Percentiles rank a stretch among this genome's conserved stretches.
Evolutionary conservation across 2,888 invertebrate species (phyloP).

Genomic region (Adelognathus sp.): DNA sequence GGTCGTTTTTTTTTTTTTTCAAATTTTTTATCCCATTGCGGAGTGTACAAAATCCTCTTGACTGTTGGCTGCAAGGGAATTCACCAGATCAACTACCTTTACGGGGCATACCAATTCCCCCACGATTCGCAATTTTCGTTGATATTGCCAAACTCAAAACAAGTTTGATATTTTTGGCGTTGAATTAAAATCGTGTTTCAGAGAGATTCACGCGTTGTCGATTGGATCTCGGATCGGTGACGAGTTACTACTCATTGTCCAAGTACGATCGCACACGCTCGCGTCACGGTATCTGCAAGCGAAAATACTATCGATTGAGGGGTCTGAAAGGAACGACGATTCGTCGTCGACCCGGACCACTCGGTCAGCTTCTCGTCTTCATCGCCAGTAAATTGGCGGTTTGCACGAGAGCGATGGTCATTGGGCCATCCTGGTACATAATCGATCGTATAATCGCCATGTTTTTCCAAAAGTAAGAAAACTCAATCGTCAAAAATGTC

Average conservation of each 20-base stretch:
- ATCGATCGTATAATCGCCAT: slow-evolving; percentile 67
- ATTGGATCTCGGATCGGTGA: slow-evolving; percentile 52
- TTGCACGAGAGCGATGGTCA: slow-evolving; percentile 69
- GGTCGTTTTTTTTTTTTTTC: too few species aligned
- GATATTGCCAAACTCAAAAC: too few species aligned
- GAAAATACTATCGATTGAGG: slow-evolving; percentile 67
- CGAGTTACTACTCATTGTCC: slow-evolving; percentile 66
- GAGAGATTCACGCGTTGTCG: slow-evolving; percentile 47
- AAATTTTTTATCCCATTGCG: too few species aligned
- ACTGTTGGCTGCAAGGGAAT: too few species aligned
- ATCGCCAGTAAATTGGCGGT: slow-evolving; percentile 67
- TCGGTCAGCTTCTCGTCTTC: slow-evolving; percentile 71
- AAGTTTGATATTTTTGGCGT: neutral
- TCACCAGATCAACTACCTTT: too few species aligned
- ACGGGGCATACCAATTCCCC: too few species aligned
- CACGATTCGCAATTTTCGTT: too few species aligned
- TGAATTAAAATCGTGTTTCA: neutral
- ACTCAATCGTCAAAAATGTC: slow-evolving; percentile 1
- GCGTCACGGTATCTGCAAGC: slow-evolving; percentile 69
- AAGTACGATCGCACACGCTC: slow-evolving; percentile 63
- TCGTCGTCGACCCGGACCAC: slow-evolving; percentile 71
- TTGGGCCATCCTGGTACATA: slow-evolving; percentile 71
- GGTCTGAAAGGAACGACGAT: slow-evolving; percentile 60
- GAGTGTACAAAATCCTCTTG: too few species aligned
- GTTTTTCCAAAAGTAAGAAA: slow-evolving; percentile 67